Base-by-base conservation (phyloP, 1,140 invertebrate species). In the Pectinophora gossypiella region DNA sequence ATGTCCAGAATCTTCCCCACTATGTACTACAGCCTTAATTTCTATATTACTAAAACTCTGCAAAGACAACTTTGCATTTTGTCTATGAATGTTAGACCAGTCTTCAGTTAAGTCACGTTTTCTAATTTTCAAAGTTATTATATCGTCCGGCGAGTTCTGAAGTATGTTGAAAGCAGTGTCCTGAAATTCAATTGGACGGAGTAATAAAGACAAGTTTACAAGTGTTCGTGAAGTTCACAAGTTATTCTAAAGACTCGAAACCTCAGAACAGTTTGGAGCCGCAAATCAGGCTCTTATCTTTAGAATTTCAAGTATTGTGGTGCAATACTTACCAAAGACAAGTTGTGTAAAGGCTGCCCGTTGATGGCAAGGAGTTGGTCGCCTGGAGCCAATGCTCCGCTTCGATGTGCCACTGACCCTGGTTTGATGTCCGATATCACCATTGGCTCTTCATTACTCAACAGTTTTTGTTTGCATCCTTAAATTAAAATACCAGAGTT, bases 351-450 rank as follows among this genome's bases (percentile, higher is more conserved):
- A 7, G 93, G 92, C 59, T 95, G 91, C 48, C 94, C 93, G 77
- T 98, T 95, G 51, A 98, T 97, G 0, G 96, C 95, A 4, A 98
- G 76, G 0, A 98, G 85, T 19, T 94, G 92, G 77, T 99, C 97
- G 0, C 97, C 96, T 0, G 94, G 89, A 35, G 95, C 91, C 20
- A 98, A 87, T 5, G 96, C 95, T 0, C 97, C 97, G 13, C 93
- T 95, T 51, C 97, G 91, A 83, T 98, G 95, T 0, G 97, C 96
- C 0, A 96, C 92, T 20, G 96, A 98, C 4, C 97, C 97, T 44
- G 93, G 92, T 48, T 94, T 93, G 1, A 99, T 94, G 64, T 97
- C 95, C 0, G 95, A 93, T 53, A 98, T 96, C 51, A 87, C 78
- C 85, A 88, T 87, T 3, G 87, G 87, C 27, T 87, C 85, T 51